These are phyloP conservation scores for Myripristis jacobus DNA, from an alignment of 2,797 vertebrate genomes.

Conservation along the genomic window DNA sequence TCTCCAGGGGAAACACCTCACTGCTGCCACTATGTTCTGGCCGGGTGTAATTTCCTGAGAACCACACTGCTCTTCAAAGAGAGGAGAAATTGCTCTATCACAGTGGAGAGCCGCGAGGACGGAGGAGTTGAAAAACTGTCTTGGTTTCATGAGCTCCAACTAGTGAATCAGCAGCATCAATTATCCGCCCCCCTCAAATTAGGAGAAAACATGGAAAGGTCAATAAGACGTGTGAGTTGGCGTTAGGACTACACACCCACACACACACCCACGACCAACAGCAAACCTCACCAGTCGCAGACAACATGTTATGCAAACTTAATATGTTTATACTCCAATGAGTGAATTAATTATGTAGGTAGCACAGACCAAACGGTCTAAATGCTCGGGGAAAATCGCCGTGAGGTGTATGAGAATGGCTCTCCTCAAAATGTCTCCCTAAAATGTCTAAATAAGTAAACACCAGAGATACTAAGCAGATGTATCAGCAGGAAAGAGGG, in stretches of 20 bases:
- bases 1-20: slow-evolving; percentile 72
- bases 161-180: slow-evolving; percentile 49
- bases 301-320: slow-evolving; percentile 44
- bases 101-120: slow-evolving; percentile 9
- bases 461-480: too few species aligned
- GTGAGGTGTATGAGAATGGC: slow-evolving; percentile 39
- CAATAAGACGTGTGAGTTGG: slow-evolving; percentile 46
- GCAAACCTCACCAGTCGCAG: background rate
- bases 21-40: slow-evolving; percentile 55
- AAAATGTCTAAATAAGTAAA: too few species aligned
- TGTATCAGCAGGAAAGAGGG: too few species aligned
- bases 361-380: slow-evolving; percentile 54
- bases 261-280: background rate
- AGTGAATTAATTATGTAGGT: slow-evolving; percentile 55
- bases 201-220: slow-evolving; percentile 51
- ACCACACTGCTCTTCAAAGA: slow-evolving; percentile 54
- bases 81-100: slow-evolving; percentile 57
- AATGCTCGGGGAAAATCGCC: slow-evolving; percentile 32
- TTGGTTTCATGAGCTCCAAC: slow-evolving; percentile 37
- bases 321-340: slow-evolving; percentile 33
- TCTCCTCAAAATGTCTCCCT: background rate
- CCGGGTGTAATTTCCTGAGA: slow-evolving; percentile 62
- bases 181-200: slow-evolving; percentile 48
- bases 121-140: slow-evolving; percentile 18
- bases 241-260: slow-evolving; percentile 13